A percentile compares a stretch with the other conserved stretches of the same genome.
Conservation (phyloP, 2,797 vertebrate genomes). For the Pseudochirops cupreus region DNA sequence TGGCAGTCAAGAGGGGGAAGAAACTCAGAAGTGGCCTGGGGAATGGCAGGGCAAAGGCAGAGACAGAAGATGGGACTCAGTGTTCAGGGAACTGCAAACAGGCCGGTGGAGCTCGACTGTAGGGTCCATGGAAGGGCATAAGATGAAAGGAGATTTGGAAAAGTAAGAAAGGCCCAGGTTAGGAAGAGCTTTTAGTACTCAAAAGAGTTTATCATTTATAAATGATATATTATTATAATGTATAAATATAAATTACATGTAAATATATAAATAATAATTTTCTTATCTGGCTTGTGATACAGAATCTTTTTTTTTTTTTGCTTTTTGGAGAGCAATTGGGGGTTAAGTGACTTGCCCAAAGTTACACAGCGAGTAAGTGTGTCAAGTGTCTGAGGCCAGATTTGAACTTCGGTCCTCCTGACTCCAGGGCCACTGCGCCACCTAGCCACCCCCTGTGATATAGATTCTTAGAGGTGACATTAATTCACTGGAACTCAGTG, state of each 20-base stretch:
- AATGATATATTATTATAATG: too few relatives aligned
- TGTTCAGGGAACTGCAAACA: neutral
- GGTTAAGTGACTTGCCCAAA: too few relatives aligned
- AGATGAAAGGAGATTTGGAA: neutral
- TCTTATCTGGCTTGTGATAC: too few relatives aligned
- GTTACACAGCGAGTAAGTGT: too few relatives aligned
- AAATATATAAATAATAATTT: too few relatives aligned
- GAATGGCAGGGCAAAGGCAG: neutral
- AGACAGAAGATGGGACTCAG: neutral
- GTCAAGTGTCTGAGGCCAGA: too few relatives aligned
- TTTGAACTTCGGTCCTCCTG: too few relatives aligned
- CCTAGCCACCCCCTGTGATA: too few relatives aligned
- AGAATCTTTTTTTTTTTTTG: too few relatives aligned
- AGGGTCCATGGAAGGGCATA: neutral
- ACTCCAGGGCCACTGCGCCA: too few relatives aligned
- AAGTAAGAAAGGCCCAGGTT: neutral
- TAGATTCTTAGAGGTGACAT: neutral
- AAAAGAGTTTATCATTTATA: neutral
- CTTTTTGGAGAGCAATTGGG: too few relatives aligned
- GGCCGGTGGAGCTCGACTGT: neutral
- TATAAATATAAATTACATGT: too few relatives aligned
- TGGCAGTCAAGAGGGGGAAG: neutral
- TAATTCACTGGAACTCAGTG: neutral
- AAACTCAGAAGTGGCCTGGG: neutral
- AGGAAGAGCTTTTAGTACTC: neutral